Evolutionary conservation across 35 echinoderm and acorn worm genomes (phyloP), one percentile per base, ranked within the genome.

Genomic region (Heliocidaris tuberculata): DNA sequence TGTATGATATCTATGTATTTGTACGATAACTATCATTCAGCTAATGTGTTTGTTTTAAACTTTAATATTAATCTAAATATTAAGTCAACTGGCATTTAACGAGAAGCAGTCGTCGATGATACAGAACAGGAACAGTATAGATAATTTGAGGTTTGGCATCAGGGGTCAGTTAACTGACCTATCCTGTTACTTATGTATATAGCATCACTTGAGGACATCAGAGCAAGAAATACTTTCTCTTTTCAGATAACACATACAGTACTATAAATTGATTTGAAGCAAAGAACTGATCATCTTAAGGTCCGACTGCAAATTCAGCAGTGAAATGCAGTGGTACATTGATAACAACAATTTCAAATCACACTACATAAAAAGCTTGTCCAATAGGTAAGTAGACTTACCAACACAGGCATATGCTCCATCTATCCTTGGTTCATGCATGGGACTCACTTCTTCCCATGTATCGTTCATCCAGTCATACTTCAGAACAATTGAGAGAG

Each of bases 371-470:
- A 60, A 60, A 60, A 60, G 12, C 12, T 60, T 60, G 6, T 60
- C 12, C 35, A 42, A 42, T 42, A 42, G 35, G 9, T 30, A 86
- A 86, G 31, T 15, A 32, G 0, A 13, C 91, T 56, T 59, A 93
- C 91, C 91, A 93, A 93, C 91, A 59, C 48, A 52, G 50, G 50
- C 91, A 49, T 48, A 93, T 5, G 91, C 91, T 50, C 91, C 91
- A 59, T 93, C 91, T 50, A 93, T 93, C 27, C 50, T 93, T 15
- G 91, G 91, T 42, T 93, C 48, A 9, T 93, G 91, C 91, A 93
- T 93, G 48, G 91, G n/a, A 9, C 91, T 93, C 91, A 93, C 91
- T 93, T 93, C 91, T 93, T 93, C 91, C 91, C 91, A 93, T 13
- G 29, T 13, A 52, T 31, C 16, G 50, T 93, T 59, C 47, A 24